These are phyloP conservation scores for Hemiscyllium ocellatum DNA, from an alignment of 2,113 vertebrate species.

Conservation along the genomic window DNA sequence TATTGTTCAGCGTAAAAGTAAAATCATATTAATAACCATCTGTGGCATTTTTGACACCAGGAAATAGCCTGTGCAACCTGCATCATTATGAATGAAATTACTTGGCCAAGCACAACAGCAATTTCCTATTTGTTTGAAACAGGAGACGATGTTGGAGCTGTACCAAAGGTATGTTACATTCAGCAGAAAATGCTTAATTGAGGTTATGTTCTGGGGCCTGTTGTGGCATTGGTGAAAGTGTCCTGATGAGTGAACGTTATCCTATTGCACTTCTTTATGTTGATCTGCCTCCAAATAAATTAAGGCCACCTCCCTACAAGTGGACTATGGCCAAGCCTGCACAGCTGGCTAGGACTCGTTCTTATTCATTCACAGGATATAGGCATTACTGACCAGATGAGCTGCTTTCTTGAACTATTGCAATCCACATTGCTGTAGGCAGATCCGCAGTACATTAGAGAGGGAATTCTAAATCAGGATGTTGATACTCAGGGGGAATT, in stretches of 20 bases:
- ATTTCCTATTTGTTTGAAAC: neutral
- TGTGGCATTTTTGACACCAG: no score
- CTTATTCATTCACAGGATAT: no score
- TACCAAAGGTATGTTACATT: neutral
- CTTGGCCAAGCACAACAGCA: neutral
- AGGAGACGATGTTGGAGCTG: neutral
- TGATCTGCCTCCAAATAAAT: no score
- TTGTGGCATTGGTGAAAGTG: neutral
- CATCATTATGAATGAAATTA: neutral
- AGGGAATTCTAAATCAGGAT: no score
- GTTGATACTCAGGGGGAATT: no score
- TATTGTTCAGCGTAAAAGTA: neutral
- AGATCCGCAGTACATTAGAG: no score
- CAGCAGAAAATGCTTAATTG: neutral
- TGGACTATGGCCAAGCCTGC: no score
- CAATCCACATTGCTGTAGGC: no score
- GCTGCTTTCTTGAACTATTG: no score
- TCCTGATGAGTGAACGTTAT: neutral
- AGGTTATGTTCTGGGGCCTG: neutral
- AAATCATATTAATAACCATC: neutral
- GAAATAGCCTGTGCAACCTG: neutral
- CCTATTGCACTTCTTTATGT: neutral
- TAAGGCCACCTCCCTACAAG: no score
- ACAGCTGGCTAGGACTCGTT: no score
- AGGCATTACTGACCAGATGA: no score